Conservation (phyloP, 2,888 invertebrate species). For the Sarcophaga rosellei region DNA sequence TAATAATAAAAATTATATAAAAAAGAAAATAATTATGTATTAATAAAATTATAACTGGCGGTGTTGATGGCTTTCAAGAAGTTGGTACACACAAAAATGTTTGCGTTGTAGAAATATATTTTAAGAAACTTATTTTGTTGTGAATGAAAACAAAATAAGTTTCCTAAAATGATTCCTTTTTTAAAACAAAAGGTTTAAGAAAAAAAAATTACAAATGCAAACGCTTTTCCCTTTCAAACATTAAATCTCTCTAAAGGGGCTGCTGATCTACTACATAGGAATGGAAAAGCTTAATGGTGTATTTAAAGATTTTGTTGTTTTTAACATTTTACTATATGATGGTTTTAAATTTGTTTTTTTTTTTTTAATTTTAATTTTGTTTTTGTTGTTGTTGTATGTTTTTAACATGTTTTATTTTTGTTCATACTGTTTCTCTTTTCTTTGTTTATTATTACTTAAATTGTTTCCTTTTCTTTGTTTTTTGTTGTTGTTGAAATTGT, state of each 20-base stretch:
- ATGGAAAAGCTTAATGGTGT: too few species aligned
- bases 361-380: background rate
- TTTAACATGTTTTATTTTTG: slow-evolving; percentile 40
- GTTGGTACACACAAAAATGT: slow-evolving; percentile 12
- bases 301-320: too few species aligned
- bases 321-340: too few species aligned
- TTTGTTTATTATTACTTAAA: slow-evolving; percentile 31
- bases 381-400: background rate
- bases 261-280: too few species aligned
- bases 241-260: background rate
- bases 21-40: slow-evolving; percentile 20
- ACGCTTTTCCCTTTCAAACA: slow-evolving; percentile 15
- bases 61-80: slow-evolving; percentile 54
- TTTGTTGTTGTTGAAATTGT: slow-evolving; percentile 40
- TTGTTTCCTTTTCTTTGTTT: slow-evolving; percentile 39
- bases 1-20: background rate
- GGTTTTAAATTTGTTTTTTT: background rate
- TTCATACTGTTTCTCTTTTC: background rate
- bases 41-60: slow-evolving; percentile 52
- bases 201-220: slow-evolving; percentile 4
- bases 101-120: slow-evolving; percentile 1
- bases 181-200: slow-evolving; percentile 40
- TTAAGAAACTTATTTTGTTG: slow-evolving; percentile 26
- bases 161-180: slow-evolving; percentile 40
- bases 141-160: slow-evolving; percentile 3